These are phyloP conservation scores for Caenorhabditis imperialis DNA, from an alignment of 2,888 invertebrate species.

Conservation along the genomic window DNA sequence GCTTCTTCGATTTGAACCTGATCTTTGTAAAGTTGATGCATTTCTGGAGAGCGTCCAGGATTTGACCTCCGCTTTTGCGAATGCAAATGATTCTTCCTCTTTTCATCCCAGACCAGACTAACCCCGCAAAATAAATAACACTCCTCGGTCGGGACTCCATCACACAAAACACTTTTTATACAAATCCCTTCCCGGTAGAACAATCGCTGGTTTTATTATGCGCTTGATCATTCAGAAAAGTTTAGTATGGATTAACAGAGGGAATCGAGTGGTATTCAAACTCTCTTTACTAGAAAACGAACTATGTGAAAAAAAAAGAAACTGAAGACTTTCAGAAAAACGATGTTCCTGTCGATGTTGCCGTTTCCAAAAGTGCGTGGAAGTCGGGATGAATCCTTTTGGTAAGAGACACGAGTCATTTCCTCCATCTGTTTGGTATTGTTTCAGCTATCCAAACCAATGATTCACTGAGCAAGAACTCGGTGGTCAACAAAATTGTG, in stretches of 20 bases:
- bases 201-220: too few species aligned
- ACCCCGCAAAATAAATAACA: background rate
- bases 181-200: too few species aligned
- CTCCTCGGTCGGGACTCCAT: slow-evolving; percentile 7
- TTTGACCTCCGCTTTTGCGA: background rate
- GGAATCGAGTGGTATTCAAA: too few species aligned
- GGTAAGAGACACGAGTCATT: slow-evolving; percentile 42
- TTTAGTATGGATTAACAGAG: too few species aligned
- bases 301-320: too few species aligned
- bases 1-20: slow-evolving; percentile 13
- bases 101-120: background rate
- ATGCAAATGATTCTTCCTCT: background rate
- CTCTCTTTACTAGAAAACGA: too few species aligned
- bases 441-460: slow-evolving; percentile 56
- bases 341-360: slow-evolving; percentile 61
- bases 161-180: slow-evolving; percentile 10
- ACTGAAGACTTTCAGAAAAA: slow-evolving; percentile 59
- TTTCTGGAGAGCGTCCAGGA: too few species aligned
- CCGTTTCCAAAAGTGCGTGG: slow-evolving; percentile 60
- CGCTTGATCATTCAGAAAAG: too few species aligned
- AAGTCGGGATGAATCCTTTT: slow-evolving; percentile 63
- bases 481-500: slow-evolving; percentile 38
- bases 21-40: slow-evolving; percentile 1
- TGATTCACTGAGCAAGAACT: slow-evolving; percentile 26
- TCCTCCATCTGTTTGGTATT: slow-evolving; percentile 2